Conservation (phyloP, 2,113 vertebrate species). For the Hypanus sabinus region DNA sequence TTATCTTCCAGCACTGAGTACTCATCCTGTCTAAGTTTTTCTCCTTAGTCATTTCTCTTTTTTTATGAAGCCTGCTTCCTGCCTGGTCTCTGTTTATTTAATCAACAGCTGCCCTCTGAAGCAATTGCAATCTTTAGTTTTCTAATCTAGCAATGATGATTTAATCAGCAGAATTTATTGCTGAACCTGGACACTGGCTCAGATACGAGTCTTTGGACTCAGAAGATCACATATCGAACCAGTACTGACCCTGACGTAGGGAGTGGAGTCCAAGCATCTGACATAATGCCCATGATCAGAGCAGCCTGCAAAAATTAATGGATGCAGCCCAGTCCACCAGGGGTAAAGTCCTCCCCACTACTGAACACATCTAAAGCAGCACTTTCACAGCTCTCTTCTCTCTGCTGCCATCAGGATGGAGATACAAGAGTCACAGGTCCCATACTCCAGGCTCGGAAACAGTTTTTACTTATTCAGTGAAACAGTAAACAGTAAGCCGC, state of each 20-base stretch:
- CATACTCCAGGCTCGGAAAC: too few species aligned
- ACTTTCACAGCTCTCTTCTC: too few species aligned
- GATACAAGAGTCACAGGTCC: too few species aligned
- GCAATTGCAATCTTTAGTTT: not conserved
- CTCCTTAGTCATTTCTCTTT: not conserved
- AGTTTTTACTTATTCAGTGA: too few species aligned
- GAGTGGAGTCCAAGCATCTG: not conserved
- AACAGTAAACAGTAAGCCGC: fast-evolving
- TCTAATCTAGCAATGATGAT: not conserved
- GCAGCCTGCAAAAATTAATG: too few species aligned
- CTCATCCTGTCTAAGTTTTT: not conserved
- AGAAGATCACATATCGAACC: not conserved
- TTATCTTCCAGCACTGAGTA: not conserved
- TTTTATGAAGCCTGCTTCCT: not conserved
- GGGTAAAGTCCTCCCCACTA: too few species aligned
- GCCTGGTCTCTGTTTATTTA: not conserved
- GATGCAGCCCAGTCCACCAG: too few species aligned
- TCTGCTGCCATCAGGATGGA: too few species aligned
- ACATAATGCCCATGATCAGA: not conserved
- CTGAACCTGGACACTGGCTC: not conserved
- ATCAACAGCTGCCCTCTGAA: not conserved
- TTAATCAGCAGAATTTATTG: not conserved
- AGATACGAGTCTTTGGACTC: not conserved
- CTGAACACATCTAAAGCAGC: too few species aligned
- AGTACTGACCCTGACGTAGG: too few species aligned